A percentile compares a stretch with the other conserved stretches of the same genome.
Evolutionary conservation across 2,113 vertebrate genomes (phyloP).

Genomic region (Embiotoca jacksoni): DNA sequence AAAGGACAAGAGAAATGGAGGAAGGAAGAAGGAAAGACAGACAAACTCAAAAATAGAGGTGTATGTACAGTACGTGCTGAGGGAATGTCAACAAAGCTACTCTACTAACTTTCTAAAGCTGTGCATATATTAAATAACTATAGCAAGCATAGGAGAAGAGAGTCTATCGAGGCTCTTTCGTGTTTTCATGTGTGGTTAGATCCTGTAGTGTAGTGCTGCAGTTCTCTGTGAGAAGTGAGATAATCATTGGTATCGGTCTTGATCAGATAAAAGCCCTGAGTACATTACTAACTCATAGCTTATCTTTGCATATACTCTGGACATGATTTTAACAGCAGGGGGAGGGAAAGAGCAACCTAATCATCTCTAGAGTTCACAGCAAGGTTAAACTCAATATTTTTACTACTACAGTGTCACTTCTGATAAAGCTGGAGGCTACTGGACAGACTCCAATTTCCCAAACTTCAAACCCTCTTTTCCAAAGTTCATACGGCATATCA

Average conservation of each 20-base stretch:
- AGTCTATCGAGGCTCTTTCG: background rate
- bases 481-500: background rate
- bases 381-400: background rate
- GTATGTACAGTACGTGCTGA: background rate
- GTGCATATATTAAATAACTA: background rate
- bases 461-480: background rate
- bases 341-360: background rate
- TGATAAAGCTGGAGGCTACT: background rate
- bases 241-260: background rate
- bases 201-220: too few relatives aligned
- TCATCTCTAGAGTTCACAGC: background rate
- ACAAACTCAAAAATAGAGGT: background rate
- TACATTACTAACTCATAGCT: background rate
- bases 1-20: background rate
- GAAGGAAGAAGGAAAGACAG: background rate
- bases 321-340: background rate
- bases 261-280: constrained; percentile 14
- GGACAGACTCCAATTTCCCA: background rate
- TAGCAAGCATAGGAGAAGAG: background rate
- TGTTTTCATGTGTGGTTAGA: too few relatives aligned
- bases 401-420: background rate
- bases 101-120: background rate
- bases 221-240: too few relatives aligned
- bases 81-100: constrained; percentile 16
- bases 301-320: background rate